A percentile compares a stretch with the other conserved stretches of the same genome.
Evolutionary conservation across 2,113 vertebrate genomes (phyloP).

Genomic region (Oncorhynchus masou): DNA sequence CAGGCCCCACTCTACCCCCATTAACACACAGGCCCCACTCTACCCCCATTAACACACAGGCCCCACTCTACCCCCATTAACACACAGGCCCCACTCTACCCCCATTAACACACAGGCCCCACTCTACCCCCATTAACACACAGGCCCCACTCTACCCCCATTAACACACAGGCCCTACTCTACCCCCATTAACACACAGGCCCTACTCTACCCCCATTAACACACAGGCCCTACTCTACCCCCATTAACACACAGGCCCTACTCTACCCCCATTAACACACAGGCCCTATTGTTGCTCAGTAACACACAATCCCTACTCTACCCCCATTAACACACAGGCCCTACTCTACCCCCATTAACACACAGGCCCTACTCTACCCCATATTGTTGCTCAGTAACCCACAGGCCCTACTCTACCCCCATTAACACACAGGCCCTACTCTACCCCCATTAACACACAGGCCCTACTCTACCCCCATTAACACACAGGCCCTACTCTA

Average conservation of each 20-base stretch:
- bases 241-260: constrained; percentile 16
- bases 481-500: constrained; percentile 15
- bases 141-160: constrained; percentile 9
- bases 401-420: constrained; percentile 12
- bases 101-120: too few relatives aligned
- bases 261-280: neutral
- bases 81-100: constrained; percentile 16
- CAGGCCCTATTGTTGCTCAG: too few relatives aligned
- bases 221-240: too few relatives aligned
- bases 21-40: neutral
- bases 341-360: constrained; percentile 8
- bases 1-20: constrained; percentile 7
- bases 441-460: too few relatives aligned
- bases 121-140: neutral
- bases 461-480: too few relatives aligned
- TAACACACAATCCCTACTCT: constrained; percentile 18
- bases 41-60: neutral
- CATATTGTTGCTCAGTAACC: too few relatives aligned
- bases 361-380: constrained; percentile 13
- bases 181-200: neutral
- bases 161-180: constrained; percentile 17
- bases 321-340: neutral
- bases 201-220: constrained; percentile 6
- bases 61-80: neutral
- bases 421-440: too few relatives aligned